Evolutionary conservation across 2,888 invertebrate species (phyloP).

Genomic region (Bembecia ichneumoniformis): DNA sequence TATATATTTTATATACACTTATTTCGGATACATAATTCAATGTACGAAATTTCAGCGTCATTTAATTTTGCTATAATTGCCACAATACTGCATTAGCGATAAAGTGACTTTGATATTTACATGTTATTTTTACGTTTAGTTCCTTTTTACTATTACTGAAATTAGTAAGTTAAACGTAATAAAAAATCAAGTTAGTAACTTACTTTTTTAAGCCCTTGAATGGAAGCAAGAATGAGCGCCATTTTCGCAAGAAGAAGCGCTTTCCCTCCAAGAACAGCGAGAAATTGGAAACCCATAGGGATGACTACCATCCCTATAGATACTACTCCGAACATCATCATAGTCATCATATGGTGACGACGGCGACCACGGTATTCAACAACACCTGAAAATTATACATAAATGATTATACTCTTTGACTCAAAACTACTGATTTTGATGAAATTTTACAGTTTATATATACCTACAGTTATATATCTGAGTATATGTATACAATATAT

Average conservation of each 20-base stretch:
- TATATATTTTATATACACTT: too few relatives aligned
- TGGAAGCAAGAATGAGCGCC: constrained; percentile 83
- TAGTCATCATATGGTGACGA: constrained; percentile 78
- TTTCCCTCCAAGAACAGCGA: constrained; percentile 86
- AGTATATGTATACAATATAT: too few relatives aligned
- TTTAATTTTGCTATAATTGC: too few relatives aligned
- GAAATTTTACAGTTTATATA: background rate
- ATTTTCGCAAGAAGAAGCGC: constrained; percentile 85
- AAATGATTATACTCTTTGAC: background rate
- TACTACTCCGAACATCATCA: constrained; percentile 84
- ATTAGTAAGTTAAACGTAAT: too few relatives aligned
- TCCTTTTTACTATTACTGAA: too few relatives aligned
- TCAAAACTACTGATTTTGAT: background rate
- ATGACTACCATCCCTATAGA: constrained; percentile 83
- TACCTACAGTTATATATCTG: background rate
- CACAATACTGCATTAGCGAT: too few relatives aligned
- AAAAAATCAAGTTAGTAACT: constrained; percentile 1
- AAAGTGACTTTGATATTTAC: too few relatives aligned
- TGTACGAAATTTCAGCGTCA: too few relatives aligned
- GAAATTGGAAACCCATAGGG: constrained; percentile 88
- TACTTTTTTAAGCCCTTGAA: constrained; percentile 85
- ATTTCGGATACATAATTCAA: too few relatives aligned
- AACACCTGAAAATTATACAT: constrained; percentile 18
- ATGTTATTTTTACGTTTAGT: too few relatives aligned
- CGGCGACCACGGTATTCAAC: constrained; percentile 70